Evolutionary conservation across 2,888 invertebrate species (phyloP).

Genomic region (Scaptomyza reducta): DNA sequence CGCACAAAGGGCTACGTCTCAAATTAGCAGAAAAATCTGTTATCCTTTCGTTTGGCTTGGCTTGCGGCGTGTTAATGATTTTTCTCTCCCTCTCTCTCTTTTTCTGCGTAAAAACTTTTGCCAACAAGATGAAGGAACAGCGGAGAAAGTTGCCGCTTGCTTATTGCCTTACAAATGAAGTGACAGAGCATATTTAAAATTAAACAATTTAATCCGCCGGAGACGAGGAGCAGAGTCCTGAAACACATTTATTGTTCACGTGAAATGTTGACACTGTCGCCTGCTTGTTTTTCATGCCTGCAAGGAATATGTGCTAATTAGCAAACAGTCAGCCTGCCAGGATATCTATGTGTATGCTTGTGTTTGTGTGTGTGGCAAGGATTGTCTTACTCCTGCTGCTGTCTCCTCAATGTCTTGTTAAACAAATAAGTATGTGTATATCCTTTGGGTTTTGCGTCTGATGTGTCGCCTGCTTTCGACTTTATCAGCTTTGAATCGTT

Average conservation of each 20-base stretch:
- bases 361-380: constrained; percentile 41
- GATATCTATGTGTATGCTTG: constrained; percentile 3
- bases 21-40: constrained; percentile 82
- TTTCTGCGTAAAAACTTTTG: constrained; percentile 40
- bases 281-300: constrained; percentile 71
- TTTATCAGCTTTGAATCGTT: constrained; percentile 57
- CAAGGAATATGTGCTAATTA: constrained; percentile 78
- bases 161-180: constrained; percentile 73
- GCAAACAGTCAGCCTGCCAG: constrained; percentile 68
- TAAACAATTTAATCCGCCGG: constrained; percentile 78
- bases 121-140: constrained; percentile 6
- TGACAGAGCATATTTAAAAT: constrained; percentile 81
- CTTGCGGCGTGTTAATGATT: constrained; percentile 83
- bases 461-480: constrained; percentile 55
- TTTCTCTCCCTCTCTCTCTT: constrained; percentile 53
- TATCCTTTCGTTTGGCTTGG: constrained; percentile 82
- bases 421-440: constrained; percentile 68
- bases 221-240: constrained; percentile 45
- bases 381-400: constrained; percentile 53
- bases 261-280: constrained; percentile 77
- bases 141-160: constrained; percentile 19
- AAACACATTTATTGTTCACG: constrained; percentile 43
- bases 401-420: constrained; percentile 41
- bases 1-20: constrained; percentile 82
- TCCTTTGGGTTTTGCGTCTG: constrained; percentile 40